These are phyloP conservation scores for Anableps anableps DNA, from an alignment of 2,797 vertebrate species.

Conservation along the genomic window DNA sequence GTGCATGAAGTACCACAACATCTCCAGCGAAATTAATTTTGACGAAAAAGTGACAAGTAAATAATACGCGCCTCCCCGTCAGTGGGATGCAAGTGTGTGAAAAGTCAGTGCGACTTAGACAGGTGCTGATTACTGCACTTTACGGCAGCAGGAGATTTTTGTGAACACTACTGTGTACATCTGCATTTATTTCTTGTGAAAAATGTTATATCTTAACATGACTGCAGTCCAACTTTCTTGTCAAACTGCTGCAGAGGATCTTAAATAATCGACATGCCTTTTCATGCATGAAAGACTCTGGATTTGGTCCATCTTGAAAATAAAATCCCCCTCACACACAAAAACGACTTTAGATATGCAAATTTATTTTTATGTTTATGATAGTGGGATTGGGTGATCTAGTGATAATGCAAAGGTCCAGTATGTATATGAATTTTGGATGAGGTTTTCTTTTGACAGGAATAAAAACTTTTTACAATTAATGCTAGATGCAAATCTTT, in stretches of 20 bases:
- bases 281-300: background rate
- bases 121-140: background rate
- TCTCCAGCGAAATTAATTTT: background rate
- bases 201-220: background rate
- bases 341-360: background rate
- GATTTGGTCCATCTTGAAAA: background rate
- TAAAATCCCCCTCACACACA: no score
- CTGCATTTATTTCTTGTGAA: background rate
- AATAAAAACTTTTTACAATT: no score
- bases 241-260: background rate
- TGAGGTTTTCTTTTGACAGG: background rate
- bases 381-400: background rate
- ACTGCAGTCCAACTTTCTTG: background rate
- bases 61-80: background rate
- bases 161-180: background rate
- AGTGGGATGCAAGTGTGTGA: background rate
- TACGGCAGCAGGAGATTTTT: background rate
- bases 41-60: background rate
- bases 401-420: background rate
- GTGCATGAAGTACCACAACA: background rate
- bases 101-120: background rate
- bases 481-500: no score
- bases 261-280: background rate
- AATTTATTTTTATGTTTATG: background rate
- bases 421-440: background rate